Evolutionary conservation across 2,888 invertebrate species (phyloP), one percentile per base, ranked within the genome.

Genomic region (Tineola bisselliella): DNA sequence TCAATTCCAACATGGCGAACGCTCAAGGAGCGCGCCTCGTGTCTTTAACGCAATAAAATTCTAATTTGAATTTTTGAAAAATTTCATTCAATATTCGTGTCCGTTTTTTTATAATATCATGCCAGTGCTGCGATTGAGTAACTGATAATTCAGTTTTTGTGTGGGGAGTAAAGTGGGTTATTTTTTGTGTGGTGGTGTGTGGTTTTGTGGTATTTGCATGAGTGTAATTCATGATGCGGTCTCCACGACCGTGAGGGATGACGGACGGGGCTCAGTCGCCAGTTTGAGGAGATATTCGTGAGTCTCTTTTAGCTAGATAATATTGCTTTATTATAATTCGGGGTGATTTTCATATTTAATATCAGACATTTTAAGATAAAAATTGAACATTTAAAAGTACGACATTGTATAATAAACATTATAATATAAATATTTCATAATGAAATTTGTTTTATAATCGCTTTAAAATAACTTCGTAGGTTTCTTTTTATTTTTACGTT

Each of bases 221-320:
- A 82, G 78, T 84, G 82, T 73, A 18, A 15, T 43, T 69, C 70
- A 75, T 68, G 77, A 86, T 86, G 86, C 80, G 70, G 75, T 70
- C 67, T 73, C 69, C 65, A 69, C 70, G 63, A 69, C 73, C 68
- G 79, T 70, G 71, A 74, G 79, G 76, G 79, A 77, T 70, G 79
- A 79, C 69, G 84, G 84, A 72, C 75, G 84, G 68, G 81, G 78
- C 63, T 82, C 84, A 70, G 84, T 86, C 77, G 84, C 83, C 71
- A 84, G 83, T 76, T 84, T 84, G 18, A 59, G 44, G 17, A 17
- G 18, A 18, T 44, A 59, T 44, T 44, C 59, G 59, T 59, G 17
- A 59, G 59, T 59, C 1, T 15, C 13, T 4, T n/a, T n/a, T n/a
- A n/a, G n/a, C n/a, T n/a, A n/a, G n/a, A n/a, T n/a, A n/a, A n/a